These are phyloP conservation scores for Hydractinia echinata DNA, from an alignment of 30 jellyfish, hydroid and myxozoan genomes.

Conservation along the genomic window DNA sequence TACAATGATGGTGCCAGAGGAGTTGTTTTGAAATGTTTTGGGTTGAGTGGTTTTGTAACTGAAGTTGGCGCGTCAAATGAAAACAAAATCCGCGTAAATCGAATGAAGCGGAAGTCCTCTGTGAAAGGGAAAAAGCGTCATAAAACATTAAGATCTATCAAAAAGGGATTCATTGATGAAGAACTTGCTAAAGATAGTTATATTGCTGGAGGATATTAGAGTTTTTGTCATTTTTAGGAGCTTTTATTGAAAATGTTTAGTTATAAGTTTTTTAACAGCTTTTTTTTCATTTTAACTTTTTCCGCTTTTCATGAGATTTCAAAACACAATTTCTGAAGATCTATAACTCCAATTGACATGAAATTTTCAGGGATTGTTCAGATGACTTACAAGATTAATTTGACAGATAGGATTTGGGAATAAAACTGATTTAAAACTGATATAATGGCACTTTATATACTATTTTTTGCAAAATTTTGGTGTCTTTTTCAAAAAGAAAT, in stretches of 20 bases:
- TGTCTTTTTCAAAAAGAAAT: too few species aligned
- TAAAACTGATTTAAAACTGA: too few species aligned
- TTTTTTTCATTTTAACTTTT: neutral
- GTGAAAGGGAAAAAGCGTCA: neutral
- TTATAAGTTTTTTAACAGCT: neutral
- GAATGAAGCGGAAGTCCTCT: constrained; percentile 6
- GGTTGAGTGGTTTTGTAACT: neutral
- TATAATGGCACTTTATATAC: too few species aligned
- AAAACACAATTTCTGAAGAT: constrained; percentile 23
- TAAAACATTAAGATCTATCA: too few species aligned
- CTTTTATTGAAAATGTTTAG: neutral
- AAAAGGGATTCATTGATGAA: constrained; percentile 1
- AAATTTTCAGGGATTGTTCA: too few species aligned
- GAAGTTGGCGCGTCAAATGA: neutral
- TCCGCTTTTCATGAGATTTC: neutral
- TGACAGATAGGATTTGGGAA: too few species aligned
- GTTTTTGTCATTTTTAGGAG: too few species aligned
- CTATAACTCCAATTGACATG: constrained; percentile 12
- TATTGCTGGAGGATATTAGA: constrained; percentile 3
- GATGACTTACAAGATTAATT: too few species aligned
- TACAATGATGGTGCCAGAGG: constrained; percentile 21
- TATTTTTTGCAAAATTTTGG: too few species aligned
- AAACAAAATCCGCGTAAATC: neutral
- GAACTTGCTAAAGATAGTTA: constrained; percentile 11
- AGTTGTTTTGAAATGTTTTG: neutral